Conservation (phyloP, 2,113 vertebrate species). For the Microcebus tavaratra region DNA sequence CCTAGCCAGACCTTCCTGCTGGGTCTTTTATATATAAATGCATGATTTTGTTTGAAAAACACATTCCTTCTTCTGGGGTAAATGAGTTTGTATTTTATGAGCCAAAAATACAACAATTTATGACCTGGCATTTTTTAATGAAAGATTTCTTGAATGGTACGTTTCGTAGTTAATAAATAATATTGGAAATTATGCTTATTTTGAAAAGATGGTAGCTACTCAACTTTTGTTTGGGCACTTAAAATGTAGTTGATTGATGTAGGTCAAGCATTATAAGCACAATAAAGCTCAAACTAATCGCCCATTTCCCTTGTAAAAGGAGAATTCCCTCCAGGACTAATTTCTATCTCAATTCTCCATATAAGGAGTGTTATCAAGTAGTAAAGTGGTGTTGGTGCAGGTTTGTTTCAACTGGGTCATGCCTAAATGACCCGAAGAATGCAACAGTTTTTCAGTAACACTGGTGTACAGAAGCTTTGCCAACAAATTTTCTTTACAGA, state of each 20-base stretch:
- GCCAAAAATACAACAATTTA: constrained; percentile 1
- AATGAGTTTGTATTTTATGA: not conserved
- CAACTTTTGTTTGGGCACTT: not conserved
- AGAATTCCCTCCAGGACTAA: not conserved
- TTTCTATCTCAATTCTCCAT: not conserved
- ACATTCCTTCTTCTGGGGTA: not conserved
- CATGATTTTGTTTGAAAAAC: constrained; percentile 39
- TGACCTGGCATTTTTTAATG: not conserved
- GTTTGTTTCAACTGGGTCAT: not conserved
- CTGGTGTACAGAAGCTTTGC: not conserved
- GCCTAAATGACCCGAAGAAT: not conserved
- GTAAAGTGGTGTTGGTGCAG: not conserved
- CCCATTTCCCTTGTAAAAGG: not conserved
- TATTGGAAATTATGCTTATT: not conserved
- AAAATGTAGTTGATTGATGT: not conserved
- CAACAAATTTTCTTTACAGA: not conserved
- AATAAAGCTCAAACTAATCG: not conserved
- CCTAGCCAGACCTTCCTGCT: not conserved
- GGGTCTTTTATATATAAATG: not conserved
- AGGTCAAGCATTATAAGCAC: not conserved
- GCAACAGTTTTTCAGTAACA: not conserved
- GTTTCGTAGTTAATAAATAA: not conserved
- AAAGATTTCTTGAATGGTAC: not conserved
- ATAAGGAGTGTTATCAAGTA: not conserved
- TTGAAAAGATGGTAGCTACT: not conserved